Evolutionary conservation across 2,888 invertebrate genomes (phyloP).

Genomic region (Sarcophaga rosellei): DNA sequence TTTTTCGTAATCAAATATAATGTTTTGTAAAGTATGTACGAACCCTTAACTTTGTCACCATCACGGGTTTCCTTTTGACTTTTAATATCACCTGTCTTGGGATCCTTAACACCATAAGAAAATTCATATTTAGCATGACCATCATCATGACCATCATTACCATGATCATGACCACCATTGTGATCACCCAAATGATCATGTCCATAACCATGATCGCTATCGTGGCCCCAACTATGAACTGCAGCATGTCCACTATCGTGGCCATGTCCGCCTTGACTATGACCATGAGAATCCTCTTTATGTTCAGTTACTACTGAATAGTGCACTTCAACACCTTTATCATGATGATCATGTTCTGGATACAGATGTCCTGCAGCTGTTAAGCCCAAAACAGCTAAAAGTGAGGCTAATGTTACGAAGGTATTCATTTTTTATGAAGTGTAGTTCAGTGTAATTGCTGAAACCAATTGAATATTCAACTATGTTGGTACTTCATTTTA

Average conservation of each 20-base stretch:
- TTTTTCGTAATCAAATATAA: background rate
- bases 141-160: slow-evolving; percentile 10
- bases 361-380: background rate
- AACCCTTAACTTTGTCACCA: slow-evolving; percentile 42
- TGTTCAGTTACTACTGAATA: no score
- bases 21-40: background rate
- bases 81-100: slow-evolving; percentile 44
- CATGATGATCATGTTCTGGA: background rate
- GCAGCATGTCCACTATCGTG: no score
- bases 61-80: slow-evolving; percentile 33
- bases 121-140: slow-evolving; percentile 43
- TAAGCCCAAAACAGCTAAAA: background rate
- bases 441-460: no score
- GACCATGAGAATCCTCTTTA: no score
- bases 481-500: no score
- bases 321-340: no score
- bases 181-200: background rate
- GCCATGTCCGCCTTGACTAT: background rate
- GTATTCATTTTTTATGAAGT: no score
- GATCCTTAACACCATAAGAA: slow-evolving; percentile 44
- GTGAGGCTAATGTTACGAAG: background rate
- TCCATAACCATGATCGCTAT: no score
- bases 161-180: background rate
- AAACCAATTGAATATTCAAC: no score
- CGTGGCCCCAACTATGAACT: background rate